Evolutionary conservation across 2,888 invertebrate species (phyloP), one percentile per base, ranked within the genome.

Genomic region (Ferdinandea cuprea): DNA sequence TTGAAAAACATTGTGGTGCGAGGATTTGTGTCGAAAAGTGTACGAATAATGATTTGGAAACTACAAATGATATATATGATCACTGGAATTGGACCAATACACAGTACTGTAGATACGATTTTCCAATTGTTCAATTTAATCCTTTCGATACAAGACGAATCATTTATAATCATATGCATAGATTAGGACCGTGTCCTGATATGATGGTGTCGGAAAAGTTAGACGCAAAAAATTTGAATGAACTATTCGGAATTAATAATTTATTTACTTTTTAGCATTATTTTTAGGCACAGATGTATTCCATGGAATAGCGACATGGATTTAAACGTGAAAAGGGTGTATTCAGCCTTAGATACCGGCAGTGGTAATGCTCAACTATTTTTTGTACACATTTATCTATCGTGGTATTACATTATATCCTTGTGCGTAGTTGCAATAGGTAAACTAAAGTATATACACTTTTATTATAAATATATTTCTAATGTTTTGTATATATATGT

Each of bases 361-460:
- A 42, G 15, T 87, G 96, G 97, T 95, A 96, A 97, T 89, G 93
- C 97, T 86, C 96, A 97, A 90, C 96, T 97, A 91, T 94, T 97
- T 89, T 91, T 98, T 44, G 94, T 95, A 59, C 98, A 98, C 91
- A 92, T 98, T 7, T 97, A 97, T 88, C 94, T 94, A 83, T 95
- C 96, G 25, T 97, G 97, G 97, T 94, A 93, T 88, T 94, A 96
- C 89, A 95, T 98, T 91, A 92, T 96, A 56, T 94, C 94, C 30
- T 93, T 97, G 87, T 94, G 96, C 68, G 94, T 95, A 85, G 91
- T 97, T 79, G 94, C 97, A 80, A 93, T 97, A 88, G 93, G 97
- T 97, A 93, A 92, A 87, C 44, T n/a, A 13, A 21, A 30, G 13
- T 30, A 25, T 17, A 7, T 17, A 52, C 37, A 5, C 8, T 17